Base-by-base conservation (phyloP, 35 echinoderm and acorn worm genomes). In the Ptychodera flava region DNA sequence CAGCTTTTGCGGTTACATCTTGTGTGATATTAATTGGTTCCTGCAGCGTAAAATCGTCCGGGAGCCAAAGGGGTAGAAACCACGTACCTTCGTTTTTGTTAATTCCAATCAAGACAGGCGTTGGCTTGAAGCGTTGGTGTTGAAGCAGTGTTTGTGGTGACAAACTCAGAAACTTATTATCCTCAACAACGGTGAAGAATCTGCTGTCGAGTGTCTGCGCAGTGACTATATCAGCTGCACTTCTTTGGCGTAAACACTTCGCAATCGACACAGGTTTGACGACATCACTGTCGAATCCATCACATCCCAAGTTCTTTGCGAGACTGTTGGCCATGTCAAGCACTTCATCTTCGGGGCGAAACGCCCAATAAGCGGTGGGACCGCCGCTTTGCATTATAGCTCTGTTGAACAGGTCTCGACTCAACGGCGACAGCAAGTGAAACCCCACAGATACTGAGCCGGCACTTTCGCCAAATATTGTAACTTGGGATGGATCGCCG, bases 31-130 rank as follows among this genome's bases (percentile, higher is more conserved):
- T n/a, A n/a, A n/a, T n/a, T n/a, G n/a, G n/a, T n/a, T n/a, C n/a
- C n/a, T n/a, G n/a, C n/a, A n/a, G n/a, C n/a, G n/a, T n/a, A n/a
- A n/a, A n/a, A n/a, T n/a, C n/a, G n/a, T n/a, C n/a, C n/a, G n/a
- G n/a, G n/a, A n/a, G n/a, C n/a, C n/a, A n/a, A n/a, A n/a, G 33
- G 31, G 76, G 35, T 30, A 93, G 84, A 78, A 97, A 97, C 80
- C 91, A 97, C 29, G 85, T 89, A 28, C 82, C 95, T 94, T 97
- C 95, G 33, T 97, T 97, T 35, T 53, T 88, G 79, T 97, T 97
- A 36, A 82, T 89, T 1, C 95, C 95, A 0, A 97, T 30, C 85
- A 97, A 82, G 31, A 97, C 89, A 36, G 91, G 89, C 0, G 89
- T 83, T 34, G 82, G 34, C 64, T 97, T 94, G 31, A 97, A 86